A percentile compares a stretch with the other conserved stretches of the same genome.
Evolutionary conservation across 2,888 invertebrate species (phyloP).

Genomic region (Lamellibrachia satsuma): DNA sequence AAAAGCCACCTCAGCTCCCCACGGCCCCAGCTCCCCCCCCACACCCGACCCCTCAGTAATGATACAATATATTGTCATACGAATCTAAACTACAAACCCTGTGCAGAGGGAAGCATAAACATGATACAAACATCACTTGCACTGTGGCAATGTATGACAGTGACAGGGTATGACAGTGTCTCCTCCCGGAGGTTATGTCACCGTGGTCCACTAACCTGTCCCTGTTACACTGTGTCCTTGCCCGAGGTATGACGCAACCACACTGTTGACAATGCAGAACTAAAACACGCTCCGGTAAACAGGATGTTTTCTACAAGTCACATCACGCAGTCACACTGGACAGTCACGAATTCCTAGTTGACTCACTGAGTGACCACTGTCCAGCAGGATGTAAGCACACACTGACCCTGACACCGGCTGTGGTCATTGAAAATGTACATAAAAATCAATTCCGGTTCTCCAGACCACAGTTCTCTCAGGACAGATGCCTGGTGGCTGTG

Average conservation of each 20-base stretch:
- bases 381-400: background rate
- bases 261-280: background rate
- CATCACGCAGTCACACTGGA: background rate
- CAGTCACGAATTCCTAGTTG: background rate
- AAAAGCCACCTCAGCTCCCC: too few relatives aligned
- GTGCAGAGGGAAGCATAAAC: background rate
- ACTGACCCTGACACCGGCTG: background rate
- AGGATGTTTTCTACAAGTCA: background rate
- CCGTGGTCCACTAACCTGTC: background rate
- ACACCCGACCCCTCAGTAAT: background rate
- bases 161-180: background rate
- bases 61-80: background rate
- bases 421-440: constrained; percentile 14
- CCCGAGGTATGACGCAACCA: background rate
- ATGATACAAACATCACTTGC: background rate
- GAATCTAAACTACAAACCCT: background rate
- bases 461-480: background rate
- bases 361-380: background rate
- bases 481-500: background rate
- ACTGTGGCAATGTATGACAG: background rate
- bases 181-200: background rate
- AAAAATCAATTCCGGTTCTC: background rate
- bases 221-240: background rate
- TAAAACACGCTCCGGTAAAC: background rate
- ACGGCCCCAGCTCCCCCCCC: too few relatives aligned